Percentiles rank a stretch among this genome's conserved stretches.
Evolutionary conservation across 1,140 invertebrate genomes (phyloP).

Genomic region (Solenopsis fugax): DNA sequence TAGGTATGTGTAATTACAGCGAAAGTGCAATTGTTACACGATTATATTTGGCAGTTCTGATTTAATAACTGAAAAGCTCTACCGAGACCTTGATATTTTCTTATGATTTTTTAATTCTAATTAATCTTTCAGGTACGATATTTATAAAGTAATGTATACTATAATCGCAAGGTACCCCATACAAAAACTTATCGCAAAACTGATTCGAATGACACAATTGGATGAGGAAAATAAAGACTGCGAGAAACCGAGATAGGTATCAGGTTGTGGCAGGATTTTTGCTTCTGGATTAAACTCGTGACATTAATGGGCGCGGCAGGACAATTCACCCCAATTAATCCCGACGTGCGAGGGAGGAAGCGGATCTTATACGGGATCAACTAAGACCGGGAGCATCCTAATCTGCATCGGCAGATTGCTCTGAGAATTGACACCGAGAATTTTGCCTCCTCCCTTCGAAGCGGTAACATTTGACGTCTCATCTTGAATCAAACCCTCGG

Average conservation of each 20-base stretch:
- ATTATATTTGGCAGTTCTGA: neutral
- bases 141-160: no score
- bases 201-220: neutral
- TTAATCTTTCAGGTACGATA: neutral
- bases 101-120: neutral
- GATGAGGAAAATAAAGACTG: neutral
- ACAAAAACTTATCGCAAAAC: neutral
- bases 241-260: neutral
- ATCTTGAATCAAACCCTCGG: slow-evolving; percentile 82
- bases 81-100: neutral
- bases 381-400: slow-evolving; percentile 73
- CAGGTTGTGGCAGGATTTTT: neutral
- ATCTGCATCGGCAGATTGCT: slow-evolving; percentile 86
- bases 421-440: slow-evolving; percentile 85
- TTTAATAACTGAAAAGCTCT: neutral
- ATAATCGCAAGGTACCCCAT: neutral
- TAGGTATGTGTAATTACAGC: neutral
- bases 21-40: neutral
- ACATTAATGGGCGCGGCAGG: slow-evolving; percentile 68
- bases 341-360: slow-evolving; percentile 36
- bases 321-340: slow-evolving; percentile 75
- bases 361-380: slow-evolving; percentile 51
- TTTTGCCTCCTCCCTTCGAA: slow-evolving; percentile 75
- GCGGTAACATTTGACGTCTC: slow-evolving; percentile 77
- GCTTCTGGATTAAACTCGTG: slow-evolving; percentile 63